Percentiles rank a stretch among this genome's conserved stretches.
Evolutionary conservation across 2,797 vertebrate genomes (phyloP).

Genomic region (Xiphophorus birchmanni): DNA sequence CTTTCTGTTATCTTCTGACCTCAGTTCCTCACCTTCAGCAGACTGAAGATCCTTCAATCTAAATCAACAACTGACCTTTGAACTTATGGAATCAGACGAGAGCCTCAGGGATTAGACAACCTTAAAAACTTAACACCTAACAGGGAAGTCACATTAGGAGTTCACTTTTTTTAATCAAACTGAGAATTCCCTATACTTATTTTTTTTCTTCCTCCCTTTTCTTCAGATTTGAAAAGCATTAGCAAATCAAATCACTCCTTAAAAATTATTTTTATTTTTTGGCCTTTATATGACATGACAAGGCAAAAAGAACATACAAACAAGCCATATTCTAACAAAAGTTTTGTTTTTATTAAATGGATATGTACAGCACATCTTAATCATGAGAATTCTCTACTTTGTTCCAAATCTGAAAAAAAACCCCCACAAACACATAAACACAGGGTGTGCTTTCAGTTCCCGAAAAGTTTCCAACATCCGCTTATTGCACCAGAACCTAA

Average conservation of each 20-base stretch:
- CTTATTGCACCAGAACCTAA: slow-evolving; percentile 58
- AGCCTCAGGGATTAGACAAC: too few relatives aligned
- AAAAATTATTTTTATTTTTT: too few relatives aligned
- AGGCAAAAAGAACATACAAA: neutral
- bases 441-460: slow-evolving; percentile 57
- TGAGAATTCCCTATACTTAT: too few relatives aligned
- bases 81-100: too few relatives aligned
- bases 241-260: neutral
- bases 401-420: slow-evolving; percentile 10
- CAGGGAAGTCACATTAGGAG: too few relatives aligned
- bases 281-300: too few relatives aligned
- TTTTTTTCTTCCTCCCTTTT: neutral
- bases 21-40: too few relatives aligned
- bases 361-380: slow-evolving; percentile 70
- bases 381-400: slow-evolving; percentile 22
- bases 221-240: neutral
- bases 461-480: slow-evolving; percentile 36
- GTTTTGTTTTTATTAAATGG: slow-evolving; percentile 63
- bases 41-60: too few relatives aligned
- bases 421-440: slow-evolving; percentile 12
- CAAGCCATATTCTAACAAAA: slow-evolving; percentile 46
- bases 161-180: too few relatives aligned
- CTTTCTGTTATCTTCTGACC: too few relatives aligned
- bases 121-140: too few relatives aligned
- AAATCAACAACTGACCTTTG: too few relatives aligned